Conservation (phyloP, 2,888 invertebrate genomes). For the Lypha dubia region DNA sequence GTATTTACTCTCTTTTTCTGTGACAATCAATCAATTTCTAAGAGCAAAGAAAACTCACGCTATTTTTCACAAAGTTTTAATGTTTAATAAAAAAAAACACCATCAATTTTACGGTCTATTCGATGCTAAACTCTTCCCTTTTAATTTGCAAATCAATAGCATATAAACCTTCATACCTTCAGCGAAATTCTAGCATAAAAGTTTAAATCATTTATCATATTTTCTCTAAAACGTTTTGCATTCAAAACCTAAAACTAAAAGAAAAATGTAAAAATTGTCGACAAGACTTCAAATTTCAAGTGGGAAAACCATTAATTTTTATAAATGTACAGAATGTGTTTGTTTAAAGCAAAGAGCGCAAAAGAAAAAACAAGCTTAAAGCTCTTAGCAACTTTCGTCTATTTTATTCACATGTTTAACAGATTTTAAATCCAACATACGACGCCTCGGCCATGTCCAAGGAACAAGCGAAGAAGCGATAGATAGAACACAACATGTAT, state of each 20-base stretch:
- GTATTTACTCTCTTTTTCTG: no score
- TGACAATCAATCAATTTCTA: no score
- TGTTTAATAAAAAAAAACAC: no score
- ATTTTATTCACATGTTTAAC: slow-evolving; percentile 47
- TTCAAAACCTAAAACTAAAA: background rate
- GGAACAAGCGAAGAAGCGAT: slow-evolving; percentile 11
- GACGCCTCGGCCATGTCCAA: background rate
- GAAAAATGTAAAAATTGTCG: slow-evolving; percentile 31
- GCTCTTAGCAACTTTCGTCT: slow-evolving; percentile 42
- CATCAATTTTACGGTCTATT: background rate
- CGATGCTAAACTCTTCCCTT: background rate
- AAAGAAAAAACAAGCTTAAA: background rate
- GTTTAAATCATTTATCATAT: slow-evolving; percentile 44
- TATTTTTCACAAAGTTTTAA: no score
- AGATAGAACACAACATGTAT: slow-evolving; percentile 27
- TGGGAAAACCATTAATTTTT: slow-evolving; percentile 66
- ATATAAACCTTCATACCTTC: background rate
- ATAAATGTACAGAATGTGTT: slow-evolving; percentile 49
- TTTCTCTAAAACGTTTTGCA: background rate
- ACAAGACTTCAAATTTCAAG: slow-evolving; percentile 57
- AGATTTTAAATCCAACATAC: slow-evolving; percentile 37
- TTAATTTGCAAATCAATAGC: background rate
- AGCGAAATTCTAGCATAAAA: slow-evolving; percentile 15
- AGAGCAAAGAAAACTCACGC: no score
- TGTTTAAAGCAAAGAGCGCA: slow-evolving; percentile 6